Evolutionary conservation across 2,797 vertebrate species (phyloP).

Genomic region (Syngnathus acus): DNA sequence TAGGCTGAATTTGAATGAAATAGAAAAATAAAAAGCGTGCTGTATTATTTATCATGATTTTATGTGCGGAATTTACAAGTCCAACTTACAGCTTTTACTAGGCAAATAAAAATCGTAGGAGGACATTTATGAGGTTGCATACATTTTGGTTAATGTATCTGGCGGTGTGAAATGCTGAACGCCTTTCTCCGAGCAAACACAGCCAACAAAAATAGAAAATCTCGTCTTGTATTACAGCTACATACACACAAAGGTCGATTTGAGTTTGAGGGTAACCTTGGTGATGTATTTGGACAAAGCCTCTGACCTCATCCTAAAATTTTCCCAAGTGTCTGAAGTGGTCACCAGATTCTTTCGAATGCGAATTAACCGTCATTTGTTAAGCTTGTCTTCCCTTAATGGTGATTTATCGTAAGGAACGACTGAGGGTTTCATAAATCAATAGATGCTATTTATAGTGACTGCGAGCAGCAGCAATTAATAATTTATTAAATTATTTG

Average conservation of each 20-base stretch:
- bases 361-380: neutral
- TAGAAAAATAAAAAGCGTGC: neutral
- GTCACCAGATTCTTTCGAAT: neutral
- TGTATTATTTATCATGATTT: neutral
- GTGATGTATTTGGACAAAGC: neutral
- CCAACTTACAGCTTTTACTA: conserved; percentile 1
- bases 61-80: neutral
- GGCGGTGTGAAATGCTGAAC: neutral
- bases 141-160: neutral
- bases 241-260: too few species aligned
- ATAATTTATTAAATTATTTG: too few species aligned
- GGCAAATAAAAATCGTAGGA: neutral
- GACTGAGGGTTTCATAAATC: neutral
- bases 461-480: neutral
- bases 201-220: neutral
- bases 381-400: too few species aligned
- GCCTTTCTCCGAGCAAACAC: neutral
- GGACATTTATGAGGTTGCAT: conserved; percentile 5
- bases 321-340: neutral
- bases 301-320: neutral
- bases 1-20: neutral
- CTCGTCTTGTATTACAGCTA: too few species aligned
- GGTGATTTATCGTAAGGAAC: too few species aligned
- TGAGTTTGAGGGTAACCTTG: neutral
- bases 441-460: neutral